phyloP scores from a whole-genome alignment of 92 coral and sea anemone species.

The Muricea muricata region DNA sequence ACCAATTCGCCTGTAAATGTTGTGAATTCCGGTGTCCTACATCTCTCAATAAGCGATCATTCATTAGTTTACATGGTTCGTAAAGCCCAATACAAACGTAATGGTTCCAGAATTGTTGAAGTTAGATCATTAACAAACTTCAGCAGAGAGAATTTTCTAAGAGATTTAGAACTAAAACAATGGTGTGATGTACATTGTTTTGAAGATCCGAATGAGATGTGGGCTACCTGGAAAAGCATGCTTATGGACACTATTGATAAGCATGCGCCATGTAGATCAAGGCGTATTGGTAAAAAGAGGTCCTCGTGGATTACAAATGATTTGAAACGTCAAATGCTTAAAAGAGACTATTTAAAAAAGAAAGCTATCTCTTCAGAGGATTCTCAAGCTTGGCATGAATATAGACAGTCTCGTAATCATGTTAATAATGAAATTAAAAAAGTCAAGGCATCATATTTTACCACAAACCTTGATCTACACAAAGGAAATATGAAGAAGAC shows the following conservation, averaged over 20 bases:
- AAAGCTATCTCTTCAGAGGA: constrained; percentile 19
- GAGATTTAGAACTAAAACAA: constrained; percentile 46
- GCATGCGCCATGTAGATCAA: constrained; percentile 35
- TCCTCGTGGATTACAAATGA: constrained; percentile 53
- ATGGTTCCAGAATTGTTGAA: constrained; percentile 41
- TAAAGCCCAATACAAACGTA: too few species aligned
- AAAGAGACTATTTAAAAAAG: constrained; percentile 30
- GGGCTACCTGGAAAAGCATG: constrained; percentile 20
- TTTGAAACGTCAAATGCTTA: constrained; percentile 11
- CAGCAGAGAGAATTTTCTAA: constrained; percentile 44
- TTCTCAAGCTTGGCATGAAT: constrained; percentile 4
- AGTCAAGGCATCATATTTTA: neutral
- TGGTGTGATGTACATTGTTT: neutral
- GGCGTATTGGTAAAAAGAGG: constrained; percentile 10
- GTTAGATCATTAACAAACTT: constrained; percentile 41
- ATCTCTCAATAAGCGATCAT: constrained; percentile 59
- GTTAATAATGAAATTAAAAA: constrained; percentile 9
- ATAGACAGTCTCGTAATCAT: neutral
- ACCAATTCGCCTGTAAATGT: constrained; percentile 58
- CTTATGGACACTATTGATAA: constrained; percentile 24
- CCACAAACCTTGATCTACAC: neutral
- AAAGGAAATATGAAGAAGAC: neutral
- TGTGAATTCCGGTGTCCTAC: constrained; percentile 47
- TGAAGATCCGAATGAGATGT: constrained; percentile 50
- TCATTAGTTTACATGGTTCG: constrained; percentile 61